Base-by-base conservation (phyloP, 2,113 vertebrate species). In the Nothobranchius furzeri region DNA sequence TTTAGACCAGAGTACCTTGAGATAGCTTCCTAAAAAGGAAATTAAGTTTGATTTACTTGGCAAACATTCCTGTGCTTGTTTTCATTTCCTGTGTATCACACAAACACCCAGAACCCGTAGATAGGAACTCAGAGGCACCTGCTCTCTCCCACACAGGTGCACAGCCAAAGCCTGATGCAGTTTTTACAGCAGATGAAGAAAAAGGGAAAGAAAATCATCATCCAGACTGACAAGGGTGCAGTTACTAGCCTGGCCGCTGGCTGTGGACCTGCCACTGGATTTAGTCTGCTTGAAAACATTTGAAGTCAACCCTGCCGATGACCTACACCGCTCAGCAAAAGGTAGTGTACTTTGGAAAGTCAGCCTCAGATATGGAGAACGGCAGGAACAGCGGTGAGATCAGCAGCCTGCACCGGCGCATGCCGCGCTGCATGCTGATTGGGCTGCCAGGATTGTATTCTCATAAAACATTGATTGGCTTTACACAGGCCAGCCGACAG, bases 401-500 rank as follows among this genome's bases (percentile, higher is more conserved):
- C 83, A 80, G 80, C 80, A 67, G 63, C 73, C 67, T 74, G 70
- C 64, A 49, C 72, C 64, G 60, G 58, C 72, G 76, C 72, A 68
- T 76, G 80, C 74, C 73, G 68, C 47, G 64, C 78, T 75, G 85
- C 83, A 89, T 91, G 77, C 87, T 87, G 86, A 92, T 90, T 78
- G 78, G 81, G 68, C 76, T 72, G 73, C 68, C 67, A 65, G 55
- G 68, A 80, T 82, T 83, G 77, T 89, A 78, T 82, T 83, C 75
- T 88, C 79, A 87, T 81, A 87, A 85, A 87, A 78, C 77, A 81
- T 73, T 60, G 60, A 85, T 82, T 85, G 58, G 60, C 66, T 82
- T 81, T 83, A 75, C 60, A 62, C 72, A 73, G 30, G 64, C 37
- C 79, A 68, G 76, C 20, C 60, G 40, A 62, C 64, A 51, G 55